Evolutionary conservation across 2,888 invertebrate species (phyloP).

Genomic region (Drosophila silvestris): DNA sequence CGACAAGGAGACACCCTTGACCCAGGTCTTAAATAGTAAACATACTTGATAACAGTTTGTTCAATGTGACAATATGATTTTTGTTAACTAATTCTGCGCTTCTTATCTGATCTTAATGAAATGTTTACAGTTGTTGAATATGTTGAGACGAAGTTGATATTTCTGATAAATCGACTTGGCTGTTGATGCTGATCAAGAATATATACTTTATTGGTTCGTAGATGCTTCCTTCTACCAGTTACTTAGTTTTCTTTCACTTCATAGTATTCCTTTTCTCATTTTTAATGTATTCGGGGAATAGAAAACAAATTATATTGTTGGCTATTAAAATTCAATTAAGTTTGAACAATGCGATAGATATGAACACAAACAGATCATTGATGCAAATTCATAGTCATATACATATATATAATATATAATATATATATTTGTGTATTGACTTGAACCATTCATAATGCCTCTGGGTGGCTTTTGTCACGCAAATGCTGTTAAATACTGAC

Average conservation of each 20-base stretch:
- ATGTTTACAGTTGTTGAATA: background rate
- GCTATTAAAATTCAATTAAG: constrained; percentile 72
- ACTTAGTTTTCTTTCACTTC: background rate
- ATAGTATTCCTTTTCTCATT: background rate
- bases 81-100: background rate
- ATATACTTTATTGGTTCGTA: background rate
- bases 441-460: constrained; percentile 50
- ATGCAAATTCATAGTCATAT: background rate
- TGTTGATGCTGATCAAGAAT: background rate
- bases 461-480: constrained; percentile 67
- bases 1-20: background rate
- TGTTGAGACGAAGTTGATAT: background rate
- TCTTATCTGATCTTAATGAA: background rate
- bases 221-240: background rate
- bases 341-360: constrained; percentile 49
- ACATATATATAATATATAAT: background rate
- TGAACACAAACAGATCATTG: constrained; percentile 46
- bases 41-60: background rate
- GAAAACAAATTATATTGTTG: constrained; percentile 33
- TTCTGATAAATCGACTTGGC: background rate
- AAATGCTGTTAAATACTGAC: constrained; percentile 57
- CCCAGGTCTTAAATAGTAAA: background rate
- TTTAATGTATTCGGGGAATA: background rate
- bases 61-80: background rate
- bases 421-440: constrained; percentile 4